A percentile compares a stretch with the other conserved stretches of the same genome.
Evolutionary conservation across 1,140 invertebrate genomes (phyloP).

Genomic region (Leptinotarsa texana): DNA sequence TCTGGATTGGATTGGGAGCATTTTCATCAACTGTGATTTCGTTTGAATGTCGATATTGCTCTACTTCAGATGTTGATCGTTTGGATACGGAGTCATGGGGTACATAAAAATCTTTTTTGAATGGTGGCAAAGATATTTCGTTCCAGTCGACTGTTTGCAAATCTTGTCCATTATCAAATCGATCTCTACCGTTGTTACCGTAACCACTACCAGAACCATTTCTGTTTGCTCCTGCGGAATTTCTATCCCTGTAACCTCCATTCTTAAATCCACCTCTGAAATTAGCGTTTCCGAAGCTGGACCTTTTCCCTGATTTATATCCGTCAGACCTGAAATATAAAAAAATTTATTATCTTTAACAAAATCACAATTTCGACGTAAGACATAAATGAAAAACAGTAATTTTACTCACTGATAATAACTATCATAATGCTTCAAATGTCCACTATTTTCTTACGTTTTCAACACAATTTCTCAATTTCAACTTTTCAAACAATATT

Average conservation of each 20-base stretch:
- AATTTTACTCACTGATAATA: too few relatives aligned
- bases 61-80: slow-evolving; percentile 74
- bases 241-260: neutral
- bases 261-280: slow-evolving; percentile 1
- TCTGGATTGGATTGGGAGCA: slow-evolving; percentile 74
- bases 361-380: too few relatives aligned
- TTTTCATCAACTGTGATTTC: slow-evolving; percentile 73
- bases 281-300: neutral
- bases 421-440: too few relatives aligned
- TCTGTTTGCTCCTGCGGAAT: neutral
- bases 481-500: too few relatives aligned
- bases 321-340: neutral
- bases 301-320: neutral
- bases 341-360: too few relatives aligned
- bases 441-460: too few relatives aligned
- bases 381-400: too few relatives aligned
- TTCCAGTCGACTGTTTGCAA: slow-evolving; percentile 58
- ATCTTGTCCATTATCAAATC: slow-evolving; percentile 72
- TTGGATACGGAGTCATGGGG: slow-evolving; percentile 73
- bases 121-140: slow-evolving; percentile 8
- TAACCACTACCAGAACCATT: neutral
- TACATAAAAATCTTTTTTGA: slow-evolving; percentile 88
- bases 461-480: too few relatives aligned
- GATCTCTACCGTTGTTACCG: slow-evolving; percentile 64
- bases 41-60: slow-evolving; percentile 70